A percentile compares a stretch with the other conserved stretches of the same genome.
Evolutionary conservation across 2,888 invertebrate genomes (phyloP).

Genomic region (Pammene fasciana): DNA sequence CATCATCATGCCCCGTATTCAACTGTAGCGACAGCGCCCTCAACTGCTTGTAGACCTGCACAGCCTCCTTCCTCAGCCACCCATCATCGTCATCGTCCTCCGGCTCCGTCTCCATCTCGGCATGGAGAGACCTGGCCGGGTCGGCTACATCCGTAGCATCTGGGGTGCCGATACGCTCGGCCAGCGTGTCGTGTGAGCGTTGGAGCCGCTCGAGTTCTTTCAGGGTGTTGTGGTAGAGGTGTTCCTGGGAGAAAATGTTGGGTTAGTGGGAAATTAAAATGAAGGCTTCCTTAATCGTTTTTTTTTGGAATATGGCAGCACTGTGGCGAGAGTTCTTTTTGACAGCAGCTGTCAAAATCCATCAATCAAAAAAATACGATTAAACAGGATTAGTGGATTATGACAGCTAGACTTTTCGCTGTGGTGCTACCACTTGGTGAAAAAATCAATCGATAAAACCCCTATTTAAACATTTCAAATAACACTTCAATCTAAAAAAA

Average conservation of each 20-base stretch:
- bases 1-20: slow-evolving; percentile 89
- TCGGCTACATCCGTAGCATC: slow-evolving; percentile 70
- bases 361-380: no score
- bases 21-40: slow-evolving; percentile 88
- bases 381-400: no score
- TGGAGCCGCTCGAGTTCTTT: slow-evolving; percentile 88
- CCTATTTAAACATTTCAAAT: no score
- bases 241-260: slow-evolving; percentile 67
- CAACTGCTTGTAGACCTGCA: slow-evolving; percentile 88
- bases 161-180: slow-evolving; percentile 87
- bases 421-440: no score
- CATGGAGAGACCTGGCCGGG: slow-evolving; percentile 89
- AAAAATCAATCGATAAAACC: no score
- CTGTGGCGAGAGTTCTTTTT: no score
- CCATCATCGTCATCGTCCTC: slow-evolving; percentile 77
- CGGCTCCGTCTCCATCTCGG: slow-evolving; percentile 94
- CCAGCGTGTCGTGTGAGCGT: slow-evolving; percentile 87
- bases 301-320: no score
- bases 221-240: slow-evolving; percentile 80
- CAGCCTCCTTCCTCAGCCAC: slow-evolving; percentile 86
- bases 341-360: no score
- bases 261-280: background rate
- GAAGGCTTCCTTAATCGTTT: no score
- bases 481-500: no score
- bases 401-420: no score